Conservation (phyloP, 2,888 invertebrate genomes). For the Cryptus viduatorius region DNA sequence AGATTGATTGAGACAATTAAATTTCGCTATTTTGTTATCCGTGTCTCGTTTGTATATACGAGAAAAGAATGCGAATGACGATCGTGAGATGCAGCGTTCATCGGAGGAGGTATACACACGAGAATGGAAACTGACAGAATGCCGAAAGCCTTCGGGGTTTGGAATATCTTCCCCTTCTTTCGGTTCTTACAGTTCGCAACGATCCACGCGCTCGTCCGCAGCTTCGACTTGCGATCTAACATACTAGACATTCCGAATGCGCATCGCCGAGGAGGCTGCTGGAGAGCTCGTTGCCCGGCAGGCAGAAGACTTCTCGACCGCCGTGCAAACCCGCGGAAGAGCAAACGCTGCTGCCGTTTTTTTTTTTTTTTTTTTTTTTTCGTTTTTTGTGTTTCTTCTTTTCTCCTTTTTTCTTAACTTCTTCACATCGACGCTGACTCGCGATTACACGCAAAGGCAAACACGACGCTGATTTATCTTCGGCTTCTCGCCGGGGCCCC, state of each 20-base stretch:
- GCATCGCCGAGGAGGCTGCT: slow-evolving; percentile 52
- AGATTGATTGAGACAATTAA: slow-evolving; percentile 54
- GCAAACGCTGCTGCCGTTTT: slow-evolving; percentile 32
- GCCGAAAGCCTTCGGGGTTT: slow-evolving; percentile 40
- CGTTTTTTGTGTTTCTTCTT: slow-evolving; percentile 24
- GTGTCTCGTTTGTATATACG: neutral
- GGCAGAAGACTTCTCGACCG: slow-evolving; percentile 52
- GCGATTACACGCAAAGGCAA: slow-evolving; percentile 77
- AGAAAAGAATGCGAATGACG: slow-evolving; percentile 41
- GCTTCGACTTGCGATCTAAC: slow-evolving; percentile 65
- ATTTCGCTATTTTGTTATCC: slow-evolving; percentile 19
- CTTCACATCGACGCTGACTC: slow-evolving; percentile 35
- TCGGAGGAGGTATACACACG: neutral
- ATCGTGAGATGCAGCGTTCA: slow-evolving; percentile 30
- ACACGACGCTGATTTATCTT: slow-evolving; percentile 78
- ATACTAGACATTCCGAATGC: slow-evolving; percentile 72
- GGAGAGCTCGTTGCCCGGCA: slow-evolving; percentile 68
- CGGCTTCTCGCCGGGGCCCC: slow-evolving; percentile 43
- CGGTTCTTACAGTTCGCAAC: slow-evolving; percentile 10
- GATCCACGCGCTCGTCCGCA: slow-evolving; percentile 45
- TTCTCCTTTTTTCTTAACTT: slow-evolving; percentile 24
- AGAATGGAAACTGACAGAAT: slow-evolving; percentile 29
- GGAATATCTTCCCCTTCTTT: slow-evolving; percentile 42
- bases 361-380: slow-evolving; percentile 14
- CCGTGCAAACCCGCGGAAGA: slow-evolving; percentile 47